Evolutionary conservation across 2,888 invertebrate genomes (phyloP).

Genomic region (Ecliptopera silaceata): DNA sequence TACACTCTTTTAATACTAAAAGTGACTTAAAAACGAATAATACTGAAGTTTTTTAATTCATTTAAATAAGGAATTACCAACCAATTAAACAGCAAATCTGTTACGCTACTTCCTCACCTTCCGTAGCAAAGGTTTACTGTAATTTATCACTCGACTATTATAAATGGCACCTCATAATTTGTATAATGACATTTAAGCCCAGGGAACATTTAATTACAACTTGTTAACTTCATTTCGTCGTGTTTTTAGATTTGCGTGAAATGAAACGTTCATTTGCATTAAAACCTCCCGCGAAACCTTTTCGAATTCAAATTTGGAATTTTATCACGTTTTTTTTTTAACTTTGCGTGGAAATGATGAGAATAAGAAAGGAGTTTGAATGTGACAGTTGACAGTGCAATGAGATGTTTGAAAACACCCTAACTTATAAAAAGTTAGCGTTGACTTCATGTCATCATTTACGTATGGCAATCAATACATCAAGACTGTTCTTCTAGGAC

Average conservation of each 20-base stretch:
- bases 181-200: conserved; percentile 18
- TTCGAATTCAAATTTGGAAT: conserved; percentile 1
- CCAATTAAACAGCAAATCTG: not conserved
- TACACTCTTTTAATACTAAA: no score
- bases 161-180: conserved; percentile 18
- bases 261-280: not conserved
- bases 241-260: not conserved
- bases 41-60: no score
- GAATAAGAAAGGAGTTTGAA: no score
- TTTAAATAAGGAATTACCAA: not conserved
- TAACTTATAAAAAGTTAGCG: no score
- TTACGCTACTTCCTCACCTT: not conserved
- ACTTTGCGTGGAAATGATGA: no score
- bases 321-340: no score
- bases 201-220: conserved; percentile 21
- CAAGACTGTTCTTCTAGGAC: no score
- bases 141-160: conserved; percentile 22
- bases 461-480: no score
- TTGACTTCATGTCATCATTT: no score
- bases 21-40: no score
- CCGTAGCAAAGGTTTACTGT: not conserved
- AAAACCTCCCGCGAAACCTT: not conserved
- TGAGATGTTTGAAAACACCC: no score
- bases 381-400: no score
- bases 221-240: conserved; percentile 8